Evolutionary conservation across 2,797 vertebrate genomes (phyloP).

Genomic region (Artibeus jamaicensis): DNA sequence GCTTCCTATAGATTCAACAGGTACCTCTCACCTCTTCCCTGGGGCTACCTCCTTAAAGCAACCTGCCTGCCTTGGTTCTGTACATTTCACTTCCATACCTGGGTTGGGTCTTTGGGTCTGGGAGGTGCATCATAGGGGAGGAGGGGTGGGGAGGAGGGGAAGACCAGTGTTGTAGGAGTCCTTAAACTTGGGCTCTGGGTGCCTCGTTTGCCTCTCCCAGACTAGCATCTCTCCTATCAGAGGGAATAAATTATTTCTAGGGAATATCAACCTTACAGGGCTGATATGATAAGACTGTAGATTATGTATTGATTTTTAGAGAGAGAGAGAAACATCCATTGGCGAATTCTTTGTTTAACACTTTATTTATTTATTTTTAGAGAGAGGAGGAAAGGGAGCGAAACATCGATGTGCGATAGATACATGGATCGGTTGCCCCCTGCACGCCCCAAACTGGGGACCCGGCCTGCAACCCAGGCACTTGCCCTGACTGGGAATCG

Average conservation of each 20-base stretch:
- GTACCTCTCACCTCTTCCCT: neutral
- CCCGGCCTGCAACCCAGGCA: neutral
- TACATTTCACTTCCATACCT: neutral
- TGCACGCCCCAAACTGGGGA: neutral
- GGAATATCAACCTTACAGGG: neutral
- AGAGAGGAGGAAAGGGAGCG: too few species aligned
- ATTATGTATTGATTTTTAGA: neutral
- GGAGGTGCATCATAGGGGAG: too few species aligned
- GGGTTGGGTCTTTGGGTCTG: neutral
- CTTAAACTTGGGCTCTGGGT: neutral
- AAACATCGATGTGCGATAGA: too few species aligned
- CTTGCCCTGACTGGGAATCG: too few species aligned
- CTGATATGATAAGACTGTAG: neutral
- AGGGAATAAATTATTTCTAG: neutral
- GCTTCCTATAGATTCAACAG: neutral
- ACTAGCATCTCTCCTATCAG: neutral
- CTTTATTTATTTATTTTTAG: too few species aligned
- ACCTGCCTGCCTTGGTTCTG: neutral
- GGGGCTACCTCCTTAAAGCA: neutral
- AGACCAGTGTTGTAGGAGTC: neutral
- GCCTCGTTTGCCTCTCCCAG: neutral
- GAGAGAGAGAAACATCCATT: neutral
- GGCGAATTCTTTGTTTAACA: neutral
- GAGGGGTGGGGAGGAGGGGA: neutral
- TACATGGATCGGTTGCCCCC: too few species aligned